Conservation (phyloP, 2,797 vertebrate genomes). For the Cynopterus sphinx region DNA sequence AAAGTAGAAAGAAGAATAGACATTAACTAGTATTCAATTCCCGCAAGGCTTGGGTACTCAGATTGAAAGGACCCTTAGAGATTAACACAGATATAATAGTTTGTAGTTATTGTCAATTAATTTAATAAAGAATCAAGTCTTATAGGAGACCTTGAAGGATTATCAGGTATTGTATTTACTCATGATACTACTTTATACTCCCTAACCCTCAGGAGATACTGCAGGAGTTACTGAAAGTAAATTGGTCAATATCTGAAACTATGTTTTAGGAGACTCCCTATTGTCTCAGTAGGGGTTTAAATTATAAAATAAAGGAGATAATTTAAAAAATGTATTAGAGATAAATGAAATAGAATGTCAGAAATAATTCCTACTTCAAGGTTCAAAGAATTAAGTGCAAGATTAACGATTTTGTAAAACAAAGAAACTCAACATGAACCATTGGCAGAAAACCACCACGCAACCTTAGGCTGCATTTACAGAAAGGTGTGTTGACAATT, state of each 20-base stretch:
- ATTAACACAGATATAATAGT: neutral
- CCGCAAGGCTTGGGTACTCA: neutral
- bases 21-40: neutral
- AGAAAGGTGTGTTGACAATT: neutral
- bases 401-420: neutral
- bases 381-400: neutral
- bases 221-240: neutral
- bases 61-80: neutral
- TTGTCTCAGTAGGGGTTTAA: neutral
- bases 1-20: neutral
- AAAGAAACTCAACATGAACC: neutral
- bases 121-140: constrained; percentile 5
- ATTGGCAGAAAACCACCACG: neutral
- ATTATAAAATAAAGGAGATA: neutral
- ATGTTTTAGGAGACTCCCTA: neutral
- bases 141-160: neutral
- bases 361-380: neutral
- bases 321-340: neutral
- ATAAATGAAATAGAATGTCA: neutral
- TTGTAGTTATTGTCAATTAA: neutral
- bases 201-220: neutral
- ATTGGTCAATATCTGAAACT: neutral
- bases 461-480: neutral
- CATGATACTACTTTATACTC: neutral
- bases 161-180: neutral